These are phyloP conservation scores for Corythoichthys haematopterus DNA, from an alignment of 2,113 vertebrate species.

Conservation along the genomic window DNA sequence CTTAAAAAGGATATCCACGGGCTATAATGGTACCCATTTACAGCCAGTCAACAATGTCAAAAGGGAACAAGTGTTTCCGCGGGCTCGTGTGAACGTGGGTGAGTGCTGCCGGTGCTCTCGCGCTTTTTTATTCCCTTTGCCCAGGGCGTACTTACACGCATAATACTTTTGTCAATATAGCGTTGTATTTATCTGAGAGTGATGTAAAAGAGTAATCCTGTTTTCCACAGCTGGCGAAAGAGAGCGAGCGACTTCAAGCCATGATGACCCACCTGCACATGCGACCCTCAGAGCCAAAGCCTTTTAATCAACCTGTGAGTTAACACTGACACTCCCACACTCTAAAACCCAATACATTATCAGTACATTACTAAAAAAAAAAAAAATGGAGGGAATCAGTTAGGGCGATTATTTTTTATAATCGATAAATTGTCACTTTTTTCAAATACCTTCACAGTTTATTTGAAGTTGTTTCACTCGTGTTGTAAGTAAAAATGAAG, in stretches of 20 bases:
- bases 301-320: constrained; percentile 93
- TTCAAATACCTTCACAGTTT: no score
- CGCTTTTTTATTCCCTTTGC: constrained; percentile 21
- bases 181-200: constrained; percentile 11
- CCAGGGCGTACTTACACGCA: constrained; percentile 31
- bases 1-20: constrained; percentile 37
- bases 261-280: constrained; percentile 99
- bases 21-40: constrained; percentile 43
- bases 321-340: neutral
- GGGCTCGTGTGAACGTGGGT: constrained; percentile 42
- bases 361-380: no score
- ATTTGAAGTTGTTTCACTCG: no score
- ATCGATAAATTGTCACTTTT: no score
- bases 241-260: constrained; percentile 95
- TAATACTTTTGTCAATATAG: constrained; percentile 43
- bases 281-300: constrained; percentile 98
- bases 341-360: no score
- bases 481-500: no score
- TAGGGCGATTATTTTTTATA: no score
- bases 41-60: constrained; percentile 53
- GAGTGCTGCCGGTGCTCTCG: constrained; percentile 39
- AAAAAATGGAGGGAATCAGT: no score
- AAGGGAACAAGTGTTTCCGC: constrained; percentile 53
- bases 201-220: constrained; percentile 12
- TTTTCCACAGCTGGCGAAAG: constrained; percentile 85